Evolutionary conservation across 1,140 invertebrate species (phyloP).

Genomic region (Halictus rubicundus): DNA sequence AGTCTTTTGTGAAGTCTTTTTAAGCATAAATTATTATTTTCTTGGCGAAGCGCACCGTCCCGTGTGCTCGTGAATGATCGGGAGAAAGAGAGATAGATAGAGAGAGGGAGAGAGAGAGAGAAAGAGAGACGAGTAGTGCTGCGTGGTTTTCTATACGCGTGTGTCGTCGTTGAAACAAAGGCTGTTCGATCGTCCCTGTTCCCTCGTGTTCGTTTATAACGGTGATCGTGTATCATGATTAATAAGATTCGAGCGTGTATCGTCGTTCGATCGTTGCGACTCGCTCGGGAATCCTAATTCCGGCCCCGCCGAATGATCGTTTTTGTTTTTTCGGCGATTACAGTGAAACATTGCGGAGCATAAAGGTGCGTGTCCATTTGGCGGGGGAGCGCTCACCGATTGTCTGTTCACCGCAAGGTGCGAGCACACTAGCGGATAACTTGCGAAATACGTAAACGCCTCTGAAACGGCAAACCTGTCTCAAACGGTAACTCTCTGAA

Average conservation of each 20-base stretch:
- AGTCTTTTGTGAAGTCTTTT: slow-evolving; percentile 74
- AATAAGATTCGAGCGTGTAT: slow-evolving; percentile 8
- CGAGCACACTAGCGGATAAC: no score
- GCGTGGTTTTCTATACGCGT: slow-evolving; percentile 13
- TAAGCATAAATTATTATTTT: slow-evolving; percentile 76
- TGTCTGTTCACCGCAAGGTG: no score
- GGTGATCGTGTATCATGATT: slow-evolving; percentile 22
- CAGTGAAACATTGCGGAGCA: slow-evolving; percentile 10
- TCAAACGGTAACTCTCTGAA: no score
- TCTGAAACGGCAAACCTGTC: no score
- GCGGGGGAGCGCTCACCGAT: no score
- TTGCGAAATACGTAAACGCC: no score
- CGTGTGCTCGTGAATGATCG: slow-evolving; percentile 61
- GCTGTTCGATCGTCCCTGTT: slow-evolving; percentile 49
- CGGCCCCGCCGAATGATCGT: slow-evolving; percentile 21
- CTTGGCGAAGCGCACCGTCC: slow-evolving; percentile 46
- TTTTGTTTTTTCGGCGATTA: slow-evolving; percentile 24
- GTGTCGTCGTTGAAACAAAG: slow-evolving; percentile 39
- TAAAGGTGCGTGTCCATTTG: no score
- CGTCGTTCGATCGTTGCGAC: slow-evolving; percentile 8
- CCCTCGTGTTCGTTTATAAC: slow-evolving; percentile 35
- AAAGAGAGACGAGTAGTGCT: slow-evolving; percentile 11
- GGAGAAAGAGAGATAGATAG: neutral
- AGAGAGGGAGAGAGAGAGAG: slow-evolving; percentile 18
- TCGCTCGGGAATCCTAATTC: neutral